Evolutionary conservation across 2,113 vertebrate genomes (phyloP), one percentile per base, ranked within the genome.

Genomic region (Corythornis cristatus): DNA sequence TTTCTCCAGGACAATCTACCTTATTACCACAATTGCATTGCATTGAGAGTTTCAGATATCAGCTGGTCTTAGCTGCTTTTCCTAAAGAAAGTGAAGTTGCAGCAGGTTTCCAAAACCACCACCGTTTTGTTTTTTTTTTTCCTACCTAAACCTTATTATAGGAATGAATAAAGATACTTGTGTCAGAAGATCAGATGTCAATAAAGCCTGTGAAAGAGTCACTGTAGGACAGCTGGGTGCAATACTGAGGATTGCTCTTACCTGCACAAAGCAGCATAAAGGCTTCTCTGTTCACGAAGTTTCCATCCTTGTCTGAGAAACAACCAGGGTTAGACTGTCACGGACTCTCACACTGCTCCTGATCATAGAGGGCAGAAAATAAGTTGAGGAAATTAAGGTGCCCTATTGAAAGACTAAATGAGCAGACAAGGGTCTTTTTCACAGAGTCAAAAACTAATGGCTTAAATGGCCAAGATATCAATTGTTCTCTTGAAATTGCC

Each of bases 231-330:
- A 72, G 12, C 65, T 67, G 31, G 17, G 11, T 40, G 37, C 35
- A 58, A 31, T 35, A 40, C 11, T 35, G 35, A 66, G 21, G n/a
- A 15, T 22, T 42, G 21, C 19, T 61, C 7, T 64, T 73, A 90
- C 93, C 88, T 71, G 86, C 80, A 57, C 95, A 94, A 79, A 97
- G 95, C 15, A 67, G 86, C 64, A 90, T 35, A 75, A 96, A 96
- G 23, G 89, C 94, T 33, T 94, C 91, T n/a, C 42, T 95, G 40
- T 75, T 66, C 37, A 71, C n/a, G 21, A 84, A 95, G 50, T 90
- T 93, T 86, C 92, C 95, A n/a, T 76, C 66, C 23, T 77, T 60
- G 68, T 96, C 90, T 20, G 40, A 84, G 60, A 97, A 94, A 62
- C 88, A 82, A 68, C 42, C n/a, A 3, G 72, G 57, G 71, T 94